These are phyloP conservation scores for Dynastes hyllus DNA, from an alignment of 2,888 invertebrate genomes.

Conservation along the genomic window DNA sequence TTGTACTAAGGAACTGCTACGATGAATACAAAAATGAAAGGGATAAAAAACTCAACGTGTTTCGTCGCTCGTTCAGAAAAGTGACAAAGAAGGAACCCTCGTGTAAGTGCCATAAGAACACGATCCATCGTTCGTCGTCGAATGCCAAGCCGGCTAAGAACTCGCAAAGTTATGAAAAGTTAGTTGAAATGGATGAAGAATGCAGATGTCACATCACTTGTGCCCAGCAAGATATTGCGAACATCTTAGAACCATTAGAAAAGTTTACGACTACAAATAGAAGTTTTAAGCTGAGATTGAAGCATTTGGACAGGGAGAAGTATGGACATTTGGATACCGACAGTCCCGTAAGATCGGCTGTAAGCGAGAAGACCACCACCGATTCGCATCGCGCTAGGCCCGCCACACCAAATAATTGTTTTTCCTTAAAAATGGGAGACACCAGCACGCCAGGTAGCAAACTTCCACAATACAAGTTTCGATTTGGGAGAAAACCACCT, in stretches of 20 bases:
- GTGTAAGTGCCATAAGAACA: slow-evolving; percentile 2
- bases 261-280: slow-evolving; percentile 32
- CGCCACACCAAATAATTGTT: neutral
- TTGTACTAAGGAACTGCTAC: slow-evolving; percentile 4
- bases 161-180: neutral
- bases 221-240: neutral
- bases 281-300: slow-evolving; percentile 27
- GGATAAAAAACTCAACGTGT: neutral
- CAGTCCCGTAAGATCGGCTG: neutral
- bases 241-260: slow-evolving; percentile 25
- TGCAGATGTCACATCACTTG: slow-evolving; percentile 11
- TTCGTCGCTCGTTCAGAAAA: slow-evolving; percentile 15
- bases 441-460: neutral
- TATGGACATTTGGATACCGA: slow-evolving; percentile 16
- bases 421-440: neutral
- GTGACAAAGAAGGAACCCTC: neutral
- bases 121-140: neutral
- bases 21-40: slow-evolving; percentile 12
- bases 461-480: neutral
- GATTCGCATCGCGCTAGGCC: neutral
- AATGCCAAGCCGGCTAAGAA: neutral
- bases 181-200: neutral
- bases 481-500: neutral
- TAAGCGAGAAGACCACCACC: neutral
- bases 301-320: slow-evolving; percentile 25